These are phyloP conservation scores for Heliconius congener DNA, from an alignment of 1,140 invertebrate genomes.

Conservation along the genomic window DNA sequence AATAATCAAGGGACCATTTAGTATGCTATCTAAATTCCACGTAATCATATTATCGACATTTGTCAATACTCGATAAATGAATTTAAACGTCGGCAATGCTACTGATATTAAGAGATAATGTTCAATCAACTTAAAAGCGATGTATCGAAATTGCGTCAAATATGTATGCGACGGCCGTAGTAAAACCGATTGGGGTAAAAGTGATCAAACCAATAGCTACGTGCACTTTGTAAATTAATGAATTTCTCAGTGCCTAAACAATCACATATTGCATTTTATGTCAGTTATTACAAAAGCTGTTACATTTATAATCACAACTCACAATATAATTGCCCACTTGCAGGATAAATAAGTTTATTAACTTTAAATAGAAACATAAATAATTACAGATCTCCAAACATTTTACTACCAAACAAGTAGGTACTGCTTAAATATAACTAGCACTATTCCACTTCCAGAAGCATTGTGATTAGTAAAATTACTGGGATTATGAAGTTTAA, in stretches of 20 bases:
- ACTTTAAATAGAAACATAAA: no score
- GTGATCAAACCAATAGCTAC: conserved; percentile 27
- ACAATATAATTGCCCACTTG: no score
- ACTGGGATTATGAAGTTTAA: not conserved
- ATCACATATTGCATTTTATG: not conserved
- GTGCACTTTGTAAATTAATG: conserved; percentile 28
- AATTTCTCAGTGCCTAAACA: not conserved
- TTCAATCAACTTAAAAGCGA: conserved; percentile 28
- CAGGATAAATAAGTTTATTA: no score
- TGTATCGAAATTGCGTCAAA: conserved; percentile 31
- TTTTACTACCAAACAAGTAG: not conserved
- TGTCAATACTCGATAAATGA: conserved; percentile 11
- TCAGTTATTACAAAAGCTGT: not conserved
- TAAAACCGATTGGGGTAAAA: conserved; percentile 28
- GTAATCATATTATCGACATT: conserved; percentile 17
- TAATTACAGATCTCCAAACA: not conserved
- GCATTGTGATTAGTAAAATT: not conserved
- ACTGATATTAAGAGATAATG: conserved; percentile 27
- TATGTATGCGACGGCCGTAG: conserved; percentile 7
- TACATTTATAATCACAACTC: no score
- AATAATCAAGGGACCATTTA: not conserved
- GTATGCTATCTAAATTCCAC: conserved; percentile 11
- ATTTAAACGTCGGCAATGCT: conserved; percentile 14
- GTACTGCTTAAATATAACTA: not conserved
- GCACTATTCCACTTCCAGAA: not conserved